A percentile compares a stretch with the other conserved stretches of the same genome.
phyloP scores from a whole-genome alignment of 2,113 vertebrate species.

The Gymnarchus niloticus region DNA sequence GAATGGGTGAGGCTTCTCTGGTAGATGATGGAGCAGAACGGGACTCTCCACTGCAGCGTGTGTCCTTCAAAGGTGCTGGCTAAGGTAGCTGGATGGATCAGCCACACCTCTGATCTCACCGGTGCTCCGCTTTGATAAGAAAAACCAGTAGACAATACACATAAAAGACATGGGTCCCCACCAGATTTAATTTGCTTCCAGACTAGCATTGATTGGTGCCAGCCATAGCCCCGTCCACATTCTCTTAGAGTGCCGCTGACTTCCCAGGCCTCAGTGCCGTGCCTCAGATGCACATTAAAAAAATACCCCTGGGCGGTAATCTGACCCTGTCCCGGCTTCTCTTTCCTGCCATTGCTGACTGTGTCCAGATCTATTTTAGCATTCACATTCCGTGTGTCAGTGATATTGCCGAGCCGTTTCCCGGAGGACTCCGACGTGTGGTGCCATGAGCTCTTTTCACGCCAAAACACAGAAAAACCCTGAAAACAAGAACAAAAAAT shows the following conservation, averaged over 20 bases:
- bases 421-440: background rate
- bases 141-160: background rate
- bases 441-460: background rate
- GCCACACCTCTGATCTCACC: background rate
- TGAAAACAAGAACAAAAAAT: background rate
- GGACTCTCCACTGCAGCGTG: too few species aligned
- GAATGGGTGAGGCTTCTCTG: too few species aligned
- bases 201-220: background rate
- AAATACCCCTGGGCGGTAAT: slow-evolving; percentile 3
- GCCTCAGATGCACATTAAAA: background rate
- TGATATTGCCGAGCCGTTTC: background rate
- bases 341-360: slow-evolving; percentile 23
- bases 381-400: background rate
- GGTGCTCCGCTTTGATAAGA: background rate
- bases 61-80: too few species aligned
- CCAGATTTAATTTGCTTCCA: background rate
- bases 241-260: background rate
- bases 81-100: too few species aligned
- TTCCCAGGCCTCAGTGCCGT: background rate
- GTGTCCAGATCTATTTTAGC: slow-evolving; percentile 22
- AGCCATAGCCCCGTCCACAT: background rate
- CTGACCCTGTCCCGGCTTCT: background rate
- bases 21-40: too few species aligned
- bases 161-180: background rate
- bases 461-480: background rate